Conservation (phyloP, 2,113 vertebrate genomes). For the Heliornis fulica region DNA sequence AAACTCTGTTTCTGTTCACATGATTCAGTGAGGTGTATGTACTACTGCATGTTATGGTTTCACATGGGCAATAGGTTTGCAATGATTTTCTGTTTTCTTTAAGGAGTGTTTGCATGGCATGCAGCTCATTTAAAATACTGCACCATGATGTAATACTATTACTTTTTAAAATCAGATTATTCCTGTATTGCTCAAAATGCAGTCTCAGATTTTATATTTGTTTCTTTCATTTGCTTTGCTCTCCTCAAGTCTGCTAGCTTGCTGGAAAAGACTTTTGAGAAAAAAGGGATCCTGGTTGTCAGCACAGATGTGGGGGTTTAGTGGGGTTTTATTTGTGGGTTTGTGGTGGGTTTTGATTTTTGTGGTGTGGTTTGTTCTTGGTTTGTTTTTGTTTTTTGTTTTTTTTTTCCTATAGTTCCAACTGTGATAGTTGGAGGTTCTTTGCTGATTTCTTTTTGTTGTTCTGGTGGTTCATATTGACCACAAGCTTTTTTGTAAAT, state of each 20-base stretch:
- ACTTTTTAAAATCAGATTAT: background rate
- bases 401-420: fast-evolving
- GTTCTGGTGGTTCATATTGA: background rate
- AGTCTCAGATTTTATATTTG: background rate
- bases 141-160: too few species aligned
- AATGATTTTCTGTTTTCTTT: background rate
- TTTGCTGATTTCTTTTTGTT: background rate
- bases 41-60: fast-evolving
- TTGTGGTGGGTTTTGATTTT: too few species aligned
- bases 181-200: background rate
- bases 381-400: background rate
- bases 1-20: background rate
- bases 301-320: background rate
- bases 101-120: background rate
- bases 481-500: background rate
- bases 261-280: background rate
- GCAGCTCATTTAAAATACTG: background rate
- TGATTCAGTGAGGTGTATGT: background rate
- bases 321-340: too few species aligned
- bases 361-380: too few species aligned
- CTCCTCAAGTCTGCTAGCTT: background rate
- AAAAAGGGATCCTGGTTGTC: background rate
- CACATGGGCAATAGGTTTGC: background rate
- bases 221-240: background rate
- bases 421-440: background rate